Evolutionary conservation across 1,140 invertebrate species (phyloP).

Genomic region (Limonius californicus): DNA sequence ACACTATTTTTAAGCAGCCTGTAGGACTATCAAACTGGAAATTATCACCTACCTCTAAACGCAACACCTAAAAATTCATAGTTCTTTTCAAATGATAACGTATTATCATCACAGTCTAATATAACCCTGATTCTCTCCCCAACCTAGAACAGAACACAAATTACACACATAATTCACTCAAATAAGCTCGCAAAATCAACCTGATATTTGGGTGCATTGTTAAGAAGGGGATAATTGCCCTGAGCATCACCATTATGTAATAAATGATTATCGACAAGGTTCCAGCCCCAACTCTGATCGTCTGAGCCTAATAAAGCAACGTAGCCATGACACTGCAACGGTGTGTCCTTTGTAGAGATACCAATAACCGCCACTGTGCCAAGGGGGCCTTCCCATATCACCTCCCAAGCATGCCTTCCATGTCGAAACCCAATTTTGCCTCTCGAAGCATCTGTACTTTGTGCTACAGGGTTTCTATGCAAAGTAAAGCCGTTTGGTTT

Average conservation of each 20-base stretch:
- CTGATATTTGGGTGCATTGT: conserved; percentile 98
- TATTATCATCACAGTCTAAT: conserved; percentile 96
- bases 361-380: conserved; percentile 95
- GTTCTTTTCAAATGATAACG: conserved; percentile 96
- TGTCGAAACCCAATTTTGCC: conserved; percentile 91
- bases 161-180: conserved; percentile 2
- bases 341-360: conserved; percentile 91
- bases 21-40: background rate
- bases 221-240: conserved; percentile 92
- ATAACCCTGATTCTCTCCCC: conserved; percentile 96
- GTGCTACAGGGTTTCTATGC: conserved; percentile 95
- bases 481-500: conserved; percentile 97
- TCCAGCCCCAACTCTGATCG: conserved; percentile 99
- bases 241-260: conserved; percentile 95
- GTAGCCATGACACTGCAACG: conserved; percentile 89
- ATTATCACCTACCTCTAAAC: conserved; percentile 72
- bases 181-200: conserved; percentile 50
- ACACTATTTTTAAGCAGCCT: no score
- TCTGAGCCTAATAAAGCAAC: conserved; percentile 91
- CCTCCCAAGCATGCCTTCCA: conserved; percentile 96
- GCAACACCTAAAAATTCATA: conserved; percentile 98
- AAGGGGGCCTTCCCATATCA: conserved; percentile 97
- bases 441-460: conserved; percentile 95
- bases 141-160: conserved; percentile 60
- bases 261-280: conserved; percentile 96